Conservation (phyloP, 92 coral and sea anemone species). For the Micromussa lordhowensis region DNA sequence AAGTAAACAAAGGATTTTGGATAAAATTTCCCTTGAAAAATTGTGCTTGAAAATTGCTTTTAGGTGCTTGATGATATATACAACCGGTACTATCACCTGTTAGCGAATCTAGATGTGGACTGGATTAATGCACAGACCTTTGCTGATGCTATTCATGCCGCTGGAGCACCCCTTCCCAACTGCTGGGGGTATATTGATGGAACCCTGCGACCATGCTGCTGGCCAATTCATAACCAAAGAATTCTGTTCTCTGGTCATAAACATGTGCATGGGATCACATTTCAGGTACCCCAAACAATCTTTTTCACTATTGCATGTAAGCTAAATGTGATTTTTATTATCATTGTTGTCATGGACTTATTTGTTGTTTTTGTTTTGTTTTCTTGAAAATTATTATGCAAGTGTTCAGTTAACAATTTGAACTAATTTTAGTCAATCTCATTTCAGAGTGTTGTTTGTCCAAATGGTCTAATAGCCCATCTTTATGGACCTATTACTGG, state of each 20-base stretch:
- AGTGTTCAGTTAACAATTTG: slow-evolving; percentile 12
- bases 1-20: too few species aligned
- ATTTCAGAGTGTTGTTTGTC: slow-evolving; percentile 42
- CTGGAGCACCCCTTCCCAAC: slow-evolving; percentile 42
- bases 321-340: slow-evolving; percentile 7
- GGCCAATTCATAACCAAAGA: slow-evolving; percentile 57
- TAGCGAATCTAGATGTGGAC: slow-evolving; percentile 60
- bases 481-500: slow-evolving; percentile 63
- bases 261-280: slow-evolving; percentile 66
- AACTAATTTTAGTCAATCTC: neutral
- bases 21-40: too few species aligned
- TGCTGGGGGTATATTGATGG: too few species aligned
- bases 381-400: neutral
- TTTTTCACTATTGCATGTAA: neutral
- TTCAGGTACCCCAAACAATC: slow-evolving; percentile 51
- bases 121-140: slow-evolving; percentile 68
- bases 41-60: too few species aligned
- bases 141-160: slow-evolving; percentile 72
- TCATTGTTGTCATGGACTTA: slow-evolving; percentile 18
- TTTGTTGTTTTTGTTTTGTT: too few species aligned
- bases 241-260: slow-evolving; percentile 72
- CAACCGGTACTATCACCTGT: slow-evolving; percentile 60
- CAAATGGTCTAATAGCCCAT: slow-evolving; percentile 62
- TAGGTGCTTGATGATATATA: slow-evolving; percentile 71
- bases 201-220: too few species aligned